These are phyloP conservation scores for Luscinia megarhynchos DNA, from an alignment of 2,797 vertebrate genomes.

Conservation along the genomic window DNA sequence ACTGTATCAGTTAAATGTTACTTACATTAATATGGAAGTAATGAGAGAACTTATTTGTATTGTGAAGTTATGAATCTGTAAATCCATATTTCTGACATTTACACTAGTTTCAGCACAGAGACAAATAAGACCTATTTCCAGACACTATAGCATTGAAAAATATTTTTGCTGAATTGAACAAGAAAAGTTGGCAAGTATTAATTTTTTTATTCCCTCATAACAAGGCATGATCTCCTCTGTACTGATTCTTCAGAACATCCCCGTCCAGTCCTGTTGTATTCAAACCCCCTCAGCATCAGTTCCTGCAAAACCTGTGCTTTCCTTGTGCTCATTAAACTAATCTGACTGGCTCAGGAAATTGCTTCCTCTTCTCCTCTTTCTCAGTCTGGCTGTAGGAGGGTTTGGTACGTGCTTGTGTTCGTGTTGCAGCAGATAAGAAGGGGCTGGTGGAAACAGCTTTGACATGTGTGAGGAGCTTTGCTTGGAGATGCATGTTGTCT, in stretches of 20 bases:
- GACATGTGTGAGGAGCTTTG: constrained; percentile 72
- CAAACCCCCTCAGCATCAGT: constrained; percentile 65
- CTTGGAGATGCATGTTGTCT: constrained; percentile 83
- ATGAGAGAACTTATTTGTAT: background rate
- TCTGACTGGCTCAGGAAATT: constrained; percentile 72
- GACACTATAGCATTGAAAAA: constrained; percentile 76
- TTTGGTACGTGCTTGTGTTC: constrained; percentile 69
- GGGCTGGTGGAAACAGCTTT: constrained; percentile 74
- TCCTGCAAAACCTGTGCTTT: constrained; percentile 49
- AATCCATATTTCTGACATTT: constrained; percentile 70
- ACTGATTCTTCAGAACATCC: constrained; percentile 38
- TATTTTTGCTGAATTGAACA: constrained; percentile 79
- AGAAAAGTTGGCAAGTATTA: constrained; percentile 89
- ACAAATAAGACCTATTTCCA: constrained; percentile 71
- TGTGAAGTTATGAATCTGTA: constrained; percentile 54
- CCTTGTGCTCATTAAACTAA: constrained; percentile 71
- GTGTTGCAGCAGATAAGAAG: constrained; percentile 68
- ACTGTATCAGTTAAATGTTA: background rate
- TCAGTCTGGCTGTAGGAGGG: constrained; percentile 60
- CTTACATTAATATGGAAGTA: constrained; percentile 10
- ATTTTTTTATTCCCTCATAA: constrained; percentile 71
- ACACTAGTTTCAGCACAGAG: constrained; percentile 66
- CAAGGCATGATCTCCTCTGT: constrained; percentile 76
- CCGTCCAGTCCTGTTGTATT: background rate
- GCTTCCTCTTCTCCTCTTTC: constrained; percentile 52